These are phyloP conservation scores for Erethizon dorsatum DNA, from an alignment of 2,797 vertebrate species.

Conservation along the genomic window DNA sequence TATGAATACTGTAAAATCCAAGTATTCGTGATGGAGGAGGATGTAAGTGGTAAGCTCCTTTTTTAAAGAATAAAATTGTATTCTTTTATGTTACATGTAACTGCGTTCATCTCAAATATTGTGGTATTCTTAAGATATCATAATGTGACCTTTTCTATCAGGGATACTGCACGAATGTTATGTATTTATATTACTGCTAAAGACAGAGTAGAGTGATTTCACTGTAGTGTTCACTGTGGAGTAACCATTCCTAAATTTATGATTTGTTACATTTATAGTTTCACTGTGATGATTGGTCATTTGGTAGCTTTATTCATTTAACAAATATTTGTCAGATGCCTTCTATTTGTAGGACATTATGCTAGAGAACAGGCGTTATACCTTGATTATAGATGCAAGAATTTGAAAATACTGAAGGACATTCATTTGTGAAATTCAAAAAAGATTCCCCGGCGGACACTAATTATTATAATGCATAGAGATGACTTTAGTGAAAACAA, in stretches of 20 bases:
- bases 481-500: conserved; percentile 67
- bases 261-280: not conserved
- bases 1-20: not conserved
- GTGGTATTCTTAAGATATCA: not conserved
- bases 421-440: conserved; percentile 64
- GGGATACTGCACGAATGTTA: not conserved
- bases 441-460: conserved; percentile 40
- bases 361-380: not conserved
- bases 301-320: conserved; percentile 36
- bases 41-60: not conserved
- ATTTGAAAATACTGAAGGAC: conserved; percentile 74
- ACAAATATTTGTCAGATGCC: conserved; percentile 57
- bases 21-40: not conserved
- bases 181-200: not conserved
- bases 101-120: not conserved
- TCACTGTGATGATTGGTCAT: conserved; percentile 3
- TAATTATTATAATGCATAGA: conserved; percentile 71
- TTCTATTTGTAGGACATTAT: not conserved
- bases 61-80: not conserved
- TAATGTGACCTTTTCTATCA: not conserved
- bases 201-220: not conserved
- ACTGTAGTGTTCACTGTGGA: not conserved
- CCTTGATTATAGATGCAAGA: conserved; percentile 58
- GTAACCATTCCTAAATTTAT: not conserved
- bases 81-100: not conserved